Percentiles rank a stretch among this genome's conserved stretches.
These are phyloP conservation scores for Sycophila sp. DNA, from an alignment of 1,140 invertebrate species.

Conservation along the genomic window DNA sequence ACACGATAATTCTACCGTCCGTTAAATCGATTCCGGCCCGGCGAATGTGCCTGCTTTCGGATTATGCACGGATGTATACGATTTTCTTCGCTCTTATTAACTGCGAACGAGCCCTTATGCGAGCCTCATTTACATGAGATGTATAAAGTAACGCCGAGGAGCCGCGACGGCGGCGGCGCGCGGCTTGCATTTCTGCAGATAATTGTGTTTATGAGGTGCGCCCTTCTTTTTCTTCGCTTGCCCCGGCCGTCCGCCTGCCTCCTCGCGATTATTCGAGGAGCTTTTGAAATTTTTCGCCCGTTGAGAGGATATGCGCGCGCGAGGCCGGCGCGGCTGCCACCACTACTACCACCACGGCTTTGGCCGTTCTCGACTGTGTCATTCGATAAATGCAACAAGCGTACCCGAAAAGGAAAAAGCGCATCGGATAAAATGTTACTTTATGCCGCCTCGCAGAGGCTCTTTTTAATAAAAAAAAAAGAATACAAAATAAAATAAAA, in stretches of 20 bases:
- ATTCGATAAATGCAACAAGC: slow-evolving; percentile 1
- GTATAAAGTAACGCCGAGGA: slow-evolving; percentile 29
- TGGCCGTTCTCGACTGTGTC: not conserved
- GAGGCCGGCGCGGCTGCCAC: not conserved
- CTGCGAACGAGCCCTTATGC: slow-evolving; percentile 29
- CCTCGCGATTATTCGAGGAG: slow-evolving; percentile 20
- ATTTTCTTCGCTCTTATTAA: slow-evolving; percentile 40
- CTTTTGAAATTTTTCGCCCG: slow-evolving; percentile 19
- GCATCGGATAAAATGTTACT: not conserved
- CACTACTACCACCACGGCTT: too few relatives aligned
- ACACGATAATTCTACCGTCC: slow-evolving; percentile 46
- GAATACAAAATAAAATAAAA: too few relatives aligned
- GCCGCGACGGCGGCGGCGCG: not conserved
- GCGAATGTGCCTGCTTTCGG: not conserved
- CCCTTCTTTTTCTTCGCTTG: not conserved
- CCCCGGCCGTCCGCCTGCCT: not conserved
- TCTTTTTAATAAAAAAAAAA: not conserved
- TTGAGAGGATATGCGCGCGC: too few relatives aligned
- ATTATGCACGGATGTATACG: slow-evolving; percentile 24
- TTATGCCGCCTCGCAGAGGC: not conserved
- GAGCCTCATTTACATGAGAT: slow-evolving; percentile 36
- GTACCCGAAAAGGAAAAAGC: too few relatives aligned
- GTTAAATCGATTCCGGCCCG: slow-evolving; percentile 30
- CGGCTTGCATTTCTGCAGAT: slow-evolving; percentile 32
- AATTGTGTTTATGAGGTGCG: slow-evolving; percentile 39